Evolutionary conservation across 2,113 vertebrate species (phyloP).

Genomic region (Pterocles burchelli): DNA sequence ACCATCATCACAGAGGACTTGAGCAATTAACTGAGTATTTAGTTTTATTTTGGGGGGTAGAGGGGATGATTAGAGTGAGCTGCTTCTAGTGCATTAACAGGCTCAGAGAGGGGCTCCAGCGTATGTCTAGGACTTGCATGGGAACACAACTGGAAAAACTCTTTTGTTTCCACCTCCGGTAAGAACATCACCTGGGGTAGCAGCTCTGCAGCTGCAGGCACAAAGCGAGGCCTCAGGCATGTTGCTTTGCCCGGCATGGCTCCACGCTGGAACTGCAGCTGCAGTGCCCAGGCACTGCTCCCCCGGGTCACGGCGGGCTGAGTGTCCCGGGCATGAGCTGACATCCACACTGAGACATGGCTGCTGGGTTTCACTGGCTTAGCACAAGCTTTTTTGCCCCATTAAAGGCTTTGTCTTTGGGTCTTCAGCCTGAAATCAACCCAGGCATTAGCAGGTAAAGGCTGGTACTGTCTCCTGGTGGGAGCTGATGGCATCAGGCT

Average conservation of each 20-base stretch:
- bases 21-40: neutral
- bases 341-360: neutral
- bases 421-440: neutral
- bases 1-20: neutral
- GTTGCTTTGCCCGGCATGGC: neutral
- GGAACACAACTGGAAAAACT: neutral
- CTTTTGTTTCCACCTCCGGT: neutral
- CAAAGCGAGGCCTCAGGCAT: accelerated
- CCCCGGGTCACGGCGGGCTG: neutral
- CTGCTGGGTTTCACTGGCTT: neutral
- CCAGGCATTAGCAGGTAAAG: neutral
- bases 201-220: neutral
- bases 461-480: neutral
- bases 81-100: neutral
- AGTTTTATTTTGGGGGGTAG: neutral
- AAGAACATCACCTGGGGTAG: neutral
- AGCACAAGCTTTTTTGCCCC: neutral
- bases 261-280: neutral
- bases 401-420: neutral
- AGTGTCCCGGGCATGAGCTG: accelerated
- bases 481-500: neutral
- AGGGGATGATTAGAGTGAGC: neutral
- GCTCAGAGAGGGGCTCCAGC: neutral
- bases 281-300: neutral
- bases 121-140: accelerated